phyloP scores from a whole-genome alignment of 2,888 invertebrate genomes.

The Atrina japonica region DNA sequence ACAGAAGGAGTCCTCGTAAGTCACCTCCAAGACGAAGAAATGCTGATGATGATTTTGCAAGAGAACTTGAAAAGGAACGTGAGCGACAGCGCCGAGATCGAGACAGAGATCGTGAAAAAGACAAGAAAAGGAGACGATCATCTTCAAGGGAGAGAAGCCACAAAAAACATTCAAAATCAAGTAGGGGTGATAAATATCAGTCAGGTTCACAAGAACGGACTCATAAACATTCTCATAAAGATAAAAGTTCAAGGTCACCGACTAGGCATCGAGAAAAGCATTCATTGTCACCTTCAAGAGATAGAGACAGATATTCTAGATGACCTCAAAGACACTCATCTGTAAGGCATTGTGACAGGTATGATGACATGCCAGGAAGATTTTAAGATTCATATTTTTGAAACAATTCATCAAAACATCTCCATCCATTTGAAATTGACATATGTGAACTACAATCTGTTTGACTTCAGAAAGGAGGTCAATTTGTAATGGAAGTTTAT shows the following conservation, averaged over 20 bases:
- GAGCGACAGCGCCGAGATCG: constrained; percentile 68
- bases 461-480: too few relatives aligned
- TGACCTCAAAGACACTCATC: constrained; percentile 10
- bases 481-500: too few relatives aligned
- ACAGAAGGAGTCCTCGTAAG: constrained; percentile 13
- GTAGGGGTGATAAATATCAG: constrained; percentile 44
- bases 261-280: too few relatives aligned
- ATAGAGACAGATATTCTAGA: neutral
- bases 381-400: too few relatives aligned
- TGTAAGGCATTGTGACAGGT: too few relatives aligned
- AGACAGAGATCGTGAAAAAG: constrained; percentile 40
- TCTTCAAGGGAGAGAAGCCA: constrained; percentile 45
- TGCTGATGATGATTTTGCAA: constrained; percentile 61
- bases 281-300: constrained; percentile 5
- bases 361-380: too few relatives aligned
- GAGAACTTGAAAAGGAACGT: constrained; percentile 67
- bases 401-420: too few relatives aligned
- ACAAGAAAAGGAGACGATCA: constrained; percentile 24
- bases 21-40: constrained; percentile 32
- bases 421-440: too few relatives aligned
- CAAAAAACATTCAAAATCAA: constrained; percentile 25
- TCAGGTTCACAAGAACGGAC: constrained; percentile 38
- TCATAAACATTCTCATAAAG: constrained; percentile 15
- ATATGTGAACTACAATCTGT: too few relatives aligned
- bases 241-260: constrained; percentile 5